Conservation (phyloP, 2,113 vertebrate genomes). For the Syngnathus typhle region DNA sequence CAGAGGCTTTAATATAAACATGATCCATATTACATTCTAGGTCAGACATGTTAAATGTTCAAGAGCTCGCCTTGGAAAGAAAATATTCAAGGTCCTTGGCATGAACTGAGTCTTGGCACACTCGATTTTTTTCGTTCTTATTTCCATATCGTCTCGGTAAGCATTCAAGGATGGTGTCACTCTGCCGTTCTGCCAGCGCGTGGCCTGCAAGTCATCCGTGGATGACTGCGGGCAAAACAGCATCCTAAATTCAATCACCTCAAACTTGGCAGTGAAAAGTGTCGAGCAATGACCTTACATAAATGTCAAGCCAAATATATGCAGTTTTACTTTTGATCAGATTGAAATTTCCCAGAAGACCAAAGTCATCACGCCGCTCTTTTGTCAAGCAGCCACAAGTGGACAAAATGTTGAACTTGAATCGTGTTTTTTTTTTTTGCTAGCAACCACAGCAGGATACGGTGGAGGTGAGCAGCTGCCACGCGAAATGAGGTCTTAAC, state of each 20-base stretch:
- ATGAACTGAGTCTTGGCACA: not conserved
- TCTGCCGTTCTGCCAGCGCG: constrained; percentile 13
- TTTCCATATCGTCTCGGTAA: constrained; percentile 14
- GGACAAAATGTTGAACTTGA: constrained; percentile 2
- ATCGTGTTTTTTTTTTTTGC: not conserved
- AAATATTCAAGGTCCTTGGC: not conserved
- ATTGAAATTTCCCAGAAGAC: constrained; percentile 36
- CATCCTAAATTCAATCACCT: constrained; percentile 55
- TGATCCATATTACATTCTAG: not conserved
- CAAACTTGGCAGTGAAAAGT: constrained; percentile 39
- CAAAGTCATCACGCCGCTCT: constrained; percentile 31
- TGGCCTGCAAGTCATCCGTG: constrained; percentile 39
- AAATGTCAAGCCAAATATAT: constrained; percentile 57
- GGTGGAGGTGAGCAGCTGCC: not conserved
- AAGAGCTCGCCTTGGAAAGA: not conserved
- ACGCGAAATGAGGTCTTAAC: not conserved
- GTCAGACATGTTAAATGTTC: not conserved
- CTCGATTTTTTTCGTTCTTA: constrained; percentile 14
- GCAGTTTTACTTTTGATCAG: constrained; percentile 50
- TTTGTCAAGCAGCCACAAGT: constrained; percentile 33
- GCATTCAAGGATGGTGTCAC: constrained; percentile 3
- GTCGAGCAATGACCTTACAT: constrained; percentile 56
- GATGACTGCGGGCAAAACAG: constrained; percentile 40
- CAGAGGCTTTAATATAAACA: too few relatives aligned
- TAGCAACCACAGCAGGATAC: not conserved